Conservation (phyloP, 92 coral and sea anemone genomes). For the Umimayanthus kanabou region DNA sequence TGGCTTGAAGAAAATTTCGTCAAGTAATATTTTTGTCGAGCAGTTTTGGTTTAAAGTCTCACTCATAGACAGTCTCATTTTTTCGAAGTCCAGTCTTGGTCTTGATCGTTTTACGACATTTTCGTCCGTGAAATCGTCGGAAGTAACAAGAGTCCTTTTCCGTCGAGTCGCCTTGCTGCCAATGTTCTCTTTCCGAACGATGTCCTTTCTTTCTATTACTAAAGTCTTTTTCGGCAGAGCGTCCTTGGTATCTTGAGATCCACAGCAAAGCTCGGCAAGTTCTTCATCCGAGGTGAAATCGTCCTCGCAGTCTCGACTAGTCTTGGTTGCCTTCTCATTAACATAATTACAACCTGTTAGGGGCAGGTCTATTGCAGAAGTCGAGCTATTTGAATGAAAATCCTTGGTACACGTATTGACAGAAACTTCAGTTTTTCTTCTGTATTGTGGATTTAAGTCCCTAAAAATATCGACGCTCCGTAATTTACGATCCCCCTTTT, state of each 20-base stretch:
- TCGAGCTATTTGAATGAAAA: constrained; percentile 54
- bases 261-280: constrained; percentile 22
- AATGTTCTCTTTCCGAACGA: constrained; percentile 17
- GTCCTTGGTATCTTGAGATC: constrained; percentile 5
- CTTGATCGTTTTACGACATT: constrained; percentile 68
- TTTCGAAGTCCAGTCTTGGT: constrained; percentile 89
- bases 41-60: constrained; percentile 34
- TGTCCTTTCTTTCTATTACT: constrained; percentile 1
- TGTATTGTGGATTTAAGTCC: constrained; percentile 28
- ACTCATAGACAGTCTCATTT: constrained; percentile 81
- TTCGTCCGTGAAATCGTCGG: constrained; percentile 26
- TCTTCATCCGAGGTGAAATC: constrained; percentile 37
- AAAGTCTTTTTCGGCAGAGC: neutral
- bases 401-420: constrained; percentile 16
- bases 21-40: constrained; percentile 37
- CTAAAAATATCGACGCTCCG: constrained; percentile 36
- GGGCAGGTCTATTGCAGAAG: constrained; percentile 64
- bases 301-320: constrained; percentile 15
- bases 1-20: constrained; percentile 40
- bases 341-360: constrained; percentile 64
- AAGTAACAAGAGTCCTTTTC: constrained; percentile 24
- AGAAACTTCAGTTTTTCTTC: constrained; percentile 22
- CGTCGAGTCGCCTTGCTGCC: neutral
- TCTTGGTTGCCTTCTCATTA: constrained; percentile 38
- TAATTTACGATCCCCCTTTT: constrained; percentile 7